Evolutionary conservation across 2,888 invertebrate species (phyloP).

Genomic region (Oxyscelio sp.): DNA sequence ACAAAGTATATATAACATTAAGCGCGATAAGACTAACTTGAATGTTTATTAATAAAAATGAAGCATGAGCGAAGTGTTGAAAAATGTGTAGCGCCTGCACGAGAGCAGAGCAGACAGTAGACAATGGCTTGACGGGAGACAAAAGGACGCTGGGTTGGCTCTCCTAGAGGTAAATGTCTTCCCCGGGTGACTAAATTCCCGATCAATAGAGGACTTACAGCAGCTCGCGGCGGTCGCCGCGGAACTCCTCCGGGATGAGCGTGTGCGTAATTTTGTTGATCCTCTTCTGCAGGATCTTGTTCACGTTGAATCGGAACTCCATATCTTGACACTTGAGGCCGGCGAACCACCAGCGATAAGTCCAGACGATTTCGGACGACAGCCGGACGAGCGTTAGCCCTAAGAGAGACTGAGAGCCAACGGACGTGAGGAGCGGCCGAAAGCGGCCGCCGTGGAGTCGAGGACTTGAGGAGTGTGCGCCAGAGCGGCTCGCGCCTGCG

Average conservation of each 20-base stretch:
- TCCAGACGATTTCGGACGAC: neutral
- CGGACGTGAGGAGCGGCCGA: neutral
- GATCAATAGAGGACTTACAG: constrained; percentile 81
- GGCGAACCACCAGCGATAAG: neutral
- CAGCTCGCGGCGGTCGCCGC: constrained; percentile 85
- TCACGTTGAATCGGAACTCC: constrained; percentile 87
- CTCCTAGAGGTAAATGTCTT: neutral
- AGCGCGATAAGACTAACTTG: too few species aligned
- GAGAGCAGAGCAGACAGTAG: too few species aligned
- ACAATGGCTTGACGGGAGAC: too few species aligned
- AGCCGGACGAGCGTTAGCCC: neutral
- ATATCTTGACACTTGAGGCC: constrained; percentile 71
- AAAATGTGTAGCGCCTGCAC: too few species aligned
- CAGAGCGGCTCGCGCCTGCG: constrained; percentile 28
- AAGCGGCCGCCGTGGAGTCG: too few species aligned
- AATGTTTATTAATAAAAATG: too few species aligned
- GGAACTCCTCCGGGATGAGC: constrained; percentile 86
- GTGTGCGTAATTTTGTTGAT: constrained; percentile 87
- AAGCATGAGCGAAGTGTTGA: too few species aligned
- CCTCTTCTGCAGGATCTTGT: constrained; percentile 85
- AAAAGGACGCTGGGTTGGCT: too few species aligned
- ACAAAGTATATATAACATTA: too few species aligned
- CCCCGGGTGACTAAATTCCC: constrained; percentile 17
- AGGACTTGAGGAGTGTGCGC: constrained; percentile 18
- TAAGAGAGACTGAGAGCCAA: neutral